These are phyloP conservation scores for Peromyscus attwateri DNA, from an alignment of 2,797 vertebrate genomes.

Conservation along the genomic window DNA sequence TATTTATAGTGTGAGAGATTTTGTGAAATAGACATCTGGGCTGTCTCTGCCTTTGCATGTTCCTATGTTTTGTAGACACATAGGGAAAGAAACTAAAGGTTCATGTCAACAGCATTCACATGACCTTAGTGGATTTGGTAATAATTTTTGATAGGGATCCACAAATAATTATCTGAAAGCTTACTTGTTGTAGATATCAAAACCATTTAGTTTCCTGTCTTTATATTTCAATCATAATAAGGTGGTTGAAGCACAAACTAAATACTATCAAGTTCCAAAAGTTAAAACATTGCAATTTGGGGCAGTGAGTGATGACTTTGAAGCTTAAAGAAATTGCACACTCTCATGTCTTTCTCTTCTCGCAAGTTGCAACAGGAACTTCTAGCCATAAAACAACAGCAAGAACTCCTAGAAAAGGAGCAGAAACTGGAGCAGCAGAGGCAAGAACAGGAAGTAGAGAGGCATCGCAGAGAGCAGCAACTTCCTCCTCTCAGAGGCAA, in stretches of 20 bases:
- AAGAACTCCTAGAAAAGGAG: slow-evolving; percentile 98
- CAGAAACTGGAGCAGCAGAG: slow-evolving; percentile 97
- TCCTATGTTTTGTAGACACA: slow-evolving; percentile 36
- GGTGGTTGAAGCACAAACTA: slow-evolving; percentile 30
- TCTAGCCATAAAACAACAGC: slow-evolving; percentile 98
- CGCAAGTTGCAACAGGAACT: slow-evolving; percentile 99
- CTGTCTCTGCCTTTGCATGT: neutral
- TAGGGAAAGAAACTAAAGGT: slow-evolving; percentile 3
- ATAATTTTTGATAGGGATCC: neutral
- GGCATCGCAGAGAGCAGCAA: slow-evolving; percentile 95
- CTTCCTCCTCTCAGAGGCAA: slow-evolving; percentile 94
- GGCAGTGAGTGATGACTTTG: slow-evolving; percentile 68
- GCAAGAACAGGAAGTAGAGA: slow-evolving; percentile 98
- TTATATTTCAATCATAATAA: slow-evolving; percentile 26
- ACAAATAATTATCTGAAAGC: slow-evolving; percentile 4
- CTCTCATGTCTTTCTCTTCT: slow-evolving; percentile 90
- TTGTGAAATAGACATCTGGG: neutral
- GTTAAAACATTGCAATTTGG: slow-evolving; percentile 43
- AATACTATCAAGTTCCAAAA: slow-evolving; percentile 36
- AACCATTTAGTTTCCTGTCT: neutral
- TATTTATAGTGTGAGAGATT: slow-evolving; percentile 12
- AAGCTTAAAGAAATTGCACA: slow-evolving; percentile 83
- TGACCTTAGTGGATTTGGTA: slow-evolving; percentile 19
- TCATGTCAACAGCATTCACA: neutral
- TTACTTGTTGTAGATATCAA: neutral